Percentiles rank a stretch among this genome's conserved stretches.
Evolutionary conservation across 2,113 vertebrate species (phyloP).

Genomic region (Scartelaos histophorus): DNA sequence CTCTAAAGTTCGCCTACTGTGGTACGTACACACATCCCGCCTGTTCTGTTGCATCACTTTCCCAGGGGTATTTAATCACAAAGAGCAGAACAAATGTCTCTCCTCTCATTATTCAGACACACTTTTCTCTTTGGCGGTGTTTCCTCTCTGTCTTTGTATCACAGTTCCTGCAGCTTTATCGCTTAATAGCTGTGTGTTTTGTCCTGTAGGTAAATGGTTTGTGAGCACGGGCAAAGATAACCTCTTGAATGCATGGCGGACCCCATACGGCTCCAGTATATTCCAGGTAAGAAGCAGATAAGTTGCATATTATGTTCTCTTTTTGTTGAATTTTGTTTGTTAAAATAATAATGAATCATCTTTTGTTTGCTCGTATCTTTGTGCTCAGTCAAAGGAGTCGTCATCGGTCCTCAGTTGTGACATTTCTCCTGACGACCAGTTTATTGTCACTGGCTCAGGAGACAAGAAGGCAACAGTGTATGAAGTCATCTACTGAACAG

Average conservation of each 20-base stretch:
- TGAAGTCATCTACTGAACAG: conserved; percentile 93
- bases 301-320: neutral
- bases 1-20: conserved; percentile 88
- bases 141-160: conserved; percentile 34
- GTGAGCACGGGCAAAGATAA: conserved; percentile 91
- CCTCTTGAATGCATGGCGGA: conserved; percentile 87
- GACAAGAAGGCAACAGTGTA: conserved; percentile 99
- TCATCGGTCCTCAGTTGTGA: conserved; percentile 97
- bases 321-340: neutral
- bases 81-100: conserved; percentile 42
- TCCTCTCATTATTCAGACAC: conserved; percentile 38
- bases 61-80: conserved; percentile 45
- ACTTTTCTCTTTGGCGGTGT: conserved; percentile 1
- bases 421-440: conserved; percentile 94
- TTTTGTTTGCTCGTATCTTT: neutral
- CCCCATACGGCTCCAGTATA: conserved; percentile 88
- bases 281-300: conserved; percentile 79
- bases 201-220: conserved; percentile 86
- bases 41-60: conserved; percentile 30
- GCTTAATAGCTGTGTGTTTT: conserved; percentile 45
- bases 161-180: conserved; percentile 40
- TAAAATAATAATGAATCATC: neutral
- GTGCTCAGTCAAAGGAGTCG: conserved; percentile 89
- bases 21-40: conserved; percentile 66
- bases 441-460: conserved; percentile 95